phyloP scores from a whole-genome alignment of 2,888 invertebrate species.

The Orthosia incerta region DNA sequence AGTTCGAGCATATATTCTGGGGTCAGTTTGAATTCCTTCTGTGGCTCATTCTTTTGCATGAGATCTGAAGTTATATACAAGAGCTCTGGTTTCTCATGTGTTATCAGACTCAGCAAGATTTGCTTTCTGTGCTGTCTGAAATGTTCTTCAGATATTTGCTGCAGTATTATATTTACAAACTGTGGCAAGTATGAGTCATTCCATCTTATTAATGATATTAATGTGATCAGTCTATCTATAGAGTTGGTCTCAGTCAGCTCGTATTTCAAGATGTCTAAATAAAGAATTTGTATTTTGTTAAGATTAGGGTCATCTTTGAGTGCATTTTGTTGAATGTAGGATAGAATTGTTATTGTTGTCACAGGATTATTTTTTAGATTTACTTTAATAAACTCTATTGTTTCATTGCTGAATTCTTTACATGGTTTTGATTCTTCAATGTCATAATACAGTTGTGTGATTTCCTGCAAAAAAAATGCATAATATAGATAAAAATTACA shows the following conservation, averaged over 20 bases:
- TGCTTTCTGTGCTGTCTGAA: conserved; percentile 86
- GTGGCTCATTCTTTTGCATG: conserved; percentile 84
- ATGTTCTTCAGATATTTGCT: conserved; percentile 80
- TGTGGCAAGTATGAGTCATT: conserved; percentile 76
- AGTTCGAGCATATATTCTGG: conserved; percentile 89
- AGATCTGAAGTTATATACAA: conserved; percentile 79
- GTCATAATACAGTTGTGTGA: conserved; percentile 80
- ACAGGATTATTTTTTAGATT: conserved; percentile 87
- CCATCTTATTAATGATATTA: conserved; percentile 83
- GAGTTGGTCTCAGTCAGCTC: conserved; percentile 79
- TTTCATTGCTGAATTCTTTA: conserved; percentile 77
- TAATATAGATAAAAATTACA: too few relatives aligned
- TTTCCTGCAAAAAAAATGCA: conserved; percentile 75
- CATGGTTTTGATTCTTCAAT: conserved; percentile 77
- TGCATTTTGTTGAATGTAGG: conserved; percentile 77
- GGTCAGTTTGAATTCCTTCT: conserved; percentile 86
- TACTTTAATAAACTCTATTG: conserved; percentile 82
- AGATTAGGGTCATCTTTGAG: conserved; percentile 70
- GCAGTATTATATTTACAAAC: conserved; percentile 79
- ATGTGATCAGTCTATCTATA: conserved; percentile 81
- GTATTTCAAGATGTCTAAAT: conserved; percentile 80
- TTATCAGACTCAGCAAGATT: conserved; percentile 84
- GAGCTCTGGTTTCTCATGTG: conserved; percentile 82
- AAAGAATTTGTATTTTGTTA: conserved; percentile 80
- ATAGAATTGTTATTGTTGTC: conserved; percentile 79